Conservation (phyloP, 2,797 vertebrate species). For the Danionella dracula region DNA sequence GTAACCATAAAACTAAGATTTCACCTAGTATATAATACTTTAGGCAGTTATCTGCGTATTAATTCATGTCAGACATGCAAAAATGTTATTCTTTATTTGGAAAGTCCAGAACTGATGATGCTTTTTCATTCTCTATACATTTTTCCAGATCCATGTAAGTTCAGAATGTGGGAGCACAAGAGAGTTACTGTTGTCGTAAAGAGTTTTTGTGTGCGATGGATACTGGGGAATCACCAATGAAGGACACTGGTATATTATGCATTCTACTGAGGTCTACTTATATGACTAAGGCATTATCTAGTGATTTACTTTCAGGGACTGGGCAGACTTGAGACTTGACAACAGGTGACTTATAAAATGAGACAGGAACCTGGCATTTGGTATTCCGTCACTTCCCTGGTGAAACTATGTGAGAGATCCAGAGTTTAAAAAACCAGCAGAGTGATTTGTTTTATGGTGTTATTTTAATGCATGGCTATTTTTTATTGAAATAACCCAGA, state of each 20-base stretch:
- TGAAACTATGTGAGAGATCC: conserved; percentile 6
- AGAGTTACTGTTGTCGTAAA: conserved; percentile 3
- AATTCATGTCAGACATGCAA: too few species aligned
- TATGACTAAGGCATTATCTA: conserved; percentile 35
- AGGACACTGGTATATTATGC: conserved; percentile 31
- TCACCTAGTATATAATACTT: too few species aligned
- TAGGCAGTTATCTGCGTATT: too few species aligned
- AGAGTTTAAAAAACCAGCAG: background rate
- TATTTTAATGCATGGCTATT: conserved; percentile 11
- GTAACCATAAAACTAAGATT: too few species aligned
- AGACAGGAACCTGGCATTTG: background rate
- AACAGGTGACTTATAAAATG: background rate
- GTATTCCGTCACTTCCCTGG: background rate
- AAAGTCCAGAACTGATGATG: conserved; percentile 38
- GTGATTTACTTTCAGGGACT: conserved; percentile 25
- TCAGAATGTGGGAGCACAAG: conserved; percentile 10
- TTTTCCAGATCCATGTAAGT: conserved; percentile 7
- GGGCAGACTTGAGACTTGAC: conserved; percentile 9
- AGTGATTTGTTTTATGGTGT: conserved; percentile 1
- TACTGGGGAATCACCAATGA: conserved; percentile 40
- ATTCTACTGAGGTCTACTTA: conserved; percentile 34
- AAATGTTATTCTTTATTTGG: conserved; percentile 30
- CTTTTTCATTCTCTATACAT: conserved; percentile 26
- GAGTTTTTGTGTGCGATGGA: conserved; percentile 20
- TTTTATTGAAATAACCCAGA: conserved; percentile 4